Conservation (phyloP, 2,797 vertebrate genomes). For the Australoheros facetus region DNA sequence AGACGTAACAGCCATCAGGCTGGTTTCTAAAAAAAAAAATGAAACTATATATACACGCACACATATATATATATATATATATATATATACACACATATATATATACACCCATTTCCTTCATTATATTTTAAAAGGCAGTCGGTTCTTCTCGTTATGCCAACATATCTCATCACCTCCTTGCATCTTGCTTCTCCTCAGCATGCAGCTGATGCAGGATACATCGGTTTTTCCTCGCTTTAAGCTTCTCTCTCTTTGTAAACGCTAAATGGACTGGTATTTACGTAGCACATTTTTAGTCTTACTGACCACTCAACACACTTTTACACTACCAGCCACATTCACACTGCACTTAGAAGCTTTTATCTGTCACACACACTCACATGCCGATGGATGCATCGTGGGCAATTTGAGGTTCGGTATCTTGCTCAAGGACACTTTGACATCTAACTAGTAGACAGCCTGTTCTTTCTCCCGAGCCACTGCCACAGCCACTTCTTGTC, state of each 20-base stretch:
- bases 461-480: neutral
- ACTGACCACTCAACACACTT: neutral
- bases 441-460: neutral
- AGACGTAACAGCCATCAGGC: neutral
- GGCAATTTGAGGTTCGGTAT: neutral
- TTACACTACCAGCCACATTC: neutral
- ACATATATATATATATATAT: too few species aligned
- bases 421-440: conserved; percentile 1
- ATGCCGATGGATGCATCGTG: neutral
- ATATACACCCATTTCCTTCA: neutral
- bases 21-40: neutral
- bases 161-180: neutral
- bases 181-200: neutral
- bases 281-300: neutral
- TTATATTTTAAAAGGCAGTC: neutral
- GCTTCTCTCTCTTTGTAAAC: neutral
- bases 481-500: neutral
- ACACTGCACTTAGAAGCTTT: neutral
- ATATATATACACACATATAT: too few species aligned
- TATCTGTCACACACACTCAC: neutral
- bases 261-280: neutral
- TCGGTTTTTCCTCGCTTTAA: neutral
- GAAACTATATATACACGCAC: neutral
- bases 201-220: neutral
- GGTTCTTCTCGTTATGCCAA: neutral